These are phyloP conservation scores for Ormyrus thymus DNA, from an alignment of 2,888 invertebrate genomes.

Conservation along the genomic window DNA sequence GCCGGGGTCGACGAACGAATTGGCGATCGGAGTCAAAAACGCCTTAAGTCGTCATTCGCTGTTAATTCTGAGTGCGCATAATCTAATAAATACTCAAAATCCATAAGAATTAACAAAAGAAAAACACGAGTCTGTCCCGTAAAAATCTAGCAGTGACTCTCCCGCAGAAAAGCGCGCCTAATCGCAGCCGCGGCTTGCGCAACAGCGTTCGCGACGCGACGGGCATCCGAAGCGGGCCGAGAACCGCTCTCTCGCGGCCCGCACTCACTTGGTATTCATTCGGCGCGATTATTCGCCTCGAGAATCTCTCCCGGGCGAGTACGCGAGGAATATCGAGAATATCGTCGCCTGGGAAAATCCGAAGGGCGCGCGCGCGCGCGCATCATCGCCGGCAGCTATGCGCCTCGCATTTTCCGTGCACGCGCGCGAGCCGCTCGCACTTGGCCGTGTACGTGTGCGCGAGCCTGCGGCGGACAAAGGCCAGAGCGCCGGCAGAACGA, in stretches of 20 bases:
- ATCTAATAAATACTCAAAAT: too few species aligned
- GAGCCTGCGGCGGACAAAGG: too few species aligned
- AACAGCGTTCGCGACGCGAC: slow-evolving; percentile 17
- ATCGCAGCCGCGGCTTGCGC: neutral
- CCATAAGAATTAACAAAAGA: too few species aligned
- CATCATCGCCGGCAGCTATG: neutral
- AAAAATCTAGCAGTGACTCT: neutral
- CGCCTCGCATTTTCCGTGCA: slow-evolving; percentile 31
- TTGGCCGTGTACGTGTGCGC: neutral
- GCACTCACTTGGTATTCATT: slow-evolving; percentile 58
- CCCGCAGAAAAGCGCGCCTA: neutral
- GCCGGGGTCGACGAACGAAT: too few species aligned
- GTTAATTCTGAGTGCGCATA: too few species aligned
- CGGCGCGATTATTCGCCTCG: slow-evolving; percentile 56
- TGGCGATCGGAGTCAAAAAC: too few species aligned
- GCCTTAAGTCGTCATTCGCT: too few species aligned
- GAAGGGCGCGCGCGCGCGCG: slow-evolving; percentile 13
- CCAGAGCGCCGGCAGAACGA: too few species aligned
- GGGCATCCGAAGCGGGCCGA: slow-evolving; percentile 26
- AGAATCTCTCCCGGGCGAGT: slow-evolving; percentile 14
- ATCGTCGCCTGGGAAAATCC: slow-evolving; percentile 37
- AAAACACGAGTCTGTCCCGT: too few species aligned
- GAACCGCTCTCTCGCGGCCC: neutral
- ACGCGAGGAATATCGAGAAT: slow-evolving; percentile 1
- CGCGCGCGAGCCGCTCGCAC: neutral